Conservation (phyloP, 2,113 vertebrate species). For the Dolichotis patagonum region DNA sequence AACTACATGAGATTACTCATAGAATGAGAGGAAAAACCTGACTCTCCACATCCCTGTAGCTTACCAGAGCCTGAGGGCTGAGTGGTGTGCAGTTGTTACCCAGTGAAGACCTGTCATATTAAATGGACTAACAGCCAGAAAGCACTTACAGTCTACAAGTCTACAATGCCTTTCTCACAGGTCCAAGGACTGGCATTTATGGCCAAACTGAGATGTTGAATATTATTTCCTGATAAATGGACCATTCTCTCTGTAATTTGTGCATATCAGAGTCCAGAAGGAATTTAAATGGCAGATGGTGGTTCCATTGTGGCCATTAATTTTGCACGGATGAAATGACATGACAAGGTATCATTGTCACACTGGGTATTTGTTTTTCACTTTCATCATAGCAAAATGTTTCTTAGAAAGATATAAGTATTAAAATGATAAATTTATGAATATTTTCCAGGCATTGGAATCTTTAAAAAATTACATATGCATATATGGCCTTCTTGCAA, state of each 20-base stretch:
- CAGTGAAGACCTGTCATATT: background rate
- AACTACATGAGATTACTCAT: background rate
- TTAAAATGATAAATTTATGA: slow-evolving; percentile 20
- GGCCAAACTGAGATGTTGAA: background rate
- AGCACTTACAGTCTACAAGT: background rate
- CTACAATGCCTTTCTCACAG: background rate
- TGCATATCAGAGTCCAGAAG: slow-evolving; percentile 27
- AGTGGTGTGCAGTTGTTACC: background rate
- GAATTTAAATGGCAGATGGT: slow-evolving; percentile 41
- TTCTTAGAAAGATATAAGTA: slow-evolving; percentile 30
- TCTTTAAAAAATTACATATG: background rate
- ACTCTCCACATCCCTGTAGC: background rate
- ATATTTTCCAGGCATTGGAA: background rate
- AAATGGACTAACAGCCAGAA: background rate
- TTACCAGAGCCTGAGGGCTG: background rate
- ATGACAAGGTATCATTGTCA: slow-evolving; percentile 23
- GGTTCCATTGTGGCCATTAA: background rate
- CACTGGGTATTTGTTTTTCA: slow-evolving; percentile 44
- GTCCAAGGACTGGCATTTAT: slow-evolving; percentile 25
- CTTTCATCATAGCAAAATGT: background rate
- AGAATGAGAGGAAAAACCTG: background rate
- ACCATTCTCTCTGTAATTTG: background rate
- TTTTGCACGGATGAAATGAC: slow-evolving; percentile 46
- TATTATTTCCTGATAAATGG: slow-evolving; percentile 31
- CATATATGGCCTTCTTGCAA: background rate